phyloP scores from a whole-genome alignment of 2,888 invertebrate genomes.

The Stenodema calcarata region DNA sequence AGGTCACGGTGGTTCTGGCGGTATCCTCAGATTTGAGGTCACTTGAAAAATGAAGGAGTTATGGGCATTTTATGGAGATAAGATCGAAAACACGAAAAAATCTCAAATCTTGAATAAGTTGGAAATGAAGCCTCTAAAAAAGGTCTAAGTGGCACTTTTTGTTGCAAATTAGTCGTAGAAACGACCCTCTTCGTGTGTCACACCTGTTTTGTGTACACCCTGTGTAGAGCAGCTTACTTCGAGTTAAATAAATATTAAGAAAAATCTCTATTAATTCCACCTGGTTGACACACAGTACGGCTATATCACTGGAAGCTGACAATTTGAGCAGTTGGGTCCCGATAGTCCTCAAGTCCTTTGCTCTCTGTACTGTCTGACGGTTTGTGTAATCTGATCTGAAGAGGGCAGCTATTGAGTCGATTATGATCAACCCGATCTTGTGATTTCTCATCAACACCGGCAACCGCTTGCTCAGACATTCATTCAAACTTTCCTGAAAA shows the following conservation, averaged over 20 bases:
- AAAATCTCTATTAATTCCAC: constrained; percentile 64
- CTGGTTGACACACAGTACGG: constrained; percentile 76
- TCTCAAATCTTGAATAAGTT: too few relatives aligned
- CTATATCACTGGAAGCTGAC: constrained; percentile 65
- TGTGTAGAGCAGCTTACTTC: too few relatives aligned
- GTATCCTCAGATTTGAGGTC: too few relatives aligned
- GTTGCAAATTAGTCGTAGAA: too few relatives aligned
- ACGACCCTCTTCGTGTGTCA: too few relatives aligned
- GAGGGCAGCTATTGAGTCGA: constrained; percentile 78
- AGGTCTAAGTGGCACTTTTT: too few relatives aligned
- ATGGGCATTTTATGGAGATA: too few relatives aligned
- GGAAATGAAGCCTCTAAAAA: too few relatives aligned
- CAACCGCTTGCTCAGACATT: constrained; percentile 66
- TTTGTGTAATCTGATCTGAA: constrained; percentile 68
- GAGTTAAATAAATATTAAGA: neutral
- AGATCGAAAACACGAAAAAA: too few relatives aligned
- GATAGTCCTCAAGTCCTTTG: constrained; percentile 67
- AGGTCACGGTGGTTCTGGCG: too few relatives aligned
- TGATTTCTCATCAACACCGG: constrained; percentile 65
- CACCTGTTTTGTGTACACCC: too few relatives aligned
- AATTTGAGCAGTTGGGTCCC: constrained; percentile 67
- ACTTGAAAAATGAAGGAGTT: too few relatives aligned
- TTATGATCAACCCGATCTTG: constrained; percentile 69
- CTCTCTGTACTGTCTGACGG: constrained; percentile 64
- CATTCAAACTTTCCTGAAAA: constrained; percentile 65